Conservation (phyloP, 1,140 invertebrate genomes). For the Scaptomyza hsui region DNA sequence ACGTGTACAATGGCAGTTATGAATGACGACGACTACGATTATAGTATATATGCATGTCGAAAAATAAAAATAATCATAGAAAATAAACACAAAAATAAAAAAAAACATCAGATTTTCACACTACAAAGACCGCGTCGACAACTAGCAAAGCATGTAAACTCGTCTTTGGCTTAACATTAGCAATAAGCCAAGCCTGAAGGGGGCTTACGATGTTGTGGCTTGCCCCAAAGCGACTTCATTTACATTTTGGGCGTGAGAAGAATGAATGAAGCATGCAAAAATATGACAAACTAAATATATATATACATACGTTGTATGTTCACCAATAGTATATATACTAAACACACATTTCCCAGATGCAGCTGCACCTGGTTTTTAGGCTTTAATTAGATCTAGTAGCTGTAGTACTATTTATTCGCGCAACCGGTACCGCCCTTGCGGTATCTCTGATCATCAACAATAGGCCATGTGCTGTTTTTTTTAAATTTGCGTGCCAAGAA, state of each 20-base stretch:
- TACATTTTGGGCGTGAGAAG: constrained; percentile 79
- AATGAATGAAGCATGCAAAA: constrained; percentile 48
- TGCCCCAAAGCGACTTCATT: constrained; percentile 58
- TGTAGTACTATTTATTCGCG: constrained; percentile 27
- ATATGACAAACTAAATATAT: constrained; percentile 41
- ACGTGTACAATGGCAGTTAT: constrained; percentile 46
- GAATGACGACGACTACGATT: constrained; percentile 39
- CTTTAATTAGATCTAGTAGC: constrained; percentile 65
- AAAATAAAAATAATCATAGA: constrained; percentile 62
- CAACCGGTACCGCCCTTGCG: constrained; percentile 35
- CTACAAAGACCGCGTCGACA: constrained; percentile 45
- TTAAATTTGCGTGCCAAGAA: constrained; percentile 66
- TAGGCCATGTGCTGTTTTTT: constrained; percentile 39
- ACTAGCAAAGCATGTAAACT: constrained; percentile 67
- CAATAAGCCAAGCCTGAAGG: constrained; percentile 24
- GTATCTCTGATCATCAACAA: constrained; percentile 60
- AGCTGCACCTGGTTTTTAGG: constrained; percentile 31
- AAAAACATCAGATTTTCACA: constrained; percentile 67
- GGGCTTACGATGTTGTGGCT: neutral
- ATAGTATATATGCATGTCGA: constrained; percentile 24
- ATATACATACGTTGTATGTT: neutral
- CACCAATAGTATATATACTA: constrained; percentile 5
- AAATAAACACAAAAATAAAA: constrained; percentile 45
- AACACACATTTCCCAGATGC: constrained; percentile 44
- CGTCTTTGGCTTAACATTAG: constrained; percentile 62